Percentiles rank a stretch among this genome's conserved stretches.
Conservation (phyloP, 2,888 invertebrate genomes). For the Caradrina kadenii region DNA sequence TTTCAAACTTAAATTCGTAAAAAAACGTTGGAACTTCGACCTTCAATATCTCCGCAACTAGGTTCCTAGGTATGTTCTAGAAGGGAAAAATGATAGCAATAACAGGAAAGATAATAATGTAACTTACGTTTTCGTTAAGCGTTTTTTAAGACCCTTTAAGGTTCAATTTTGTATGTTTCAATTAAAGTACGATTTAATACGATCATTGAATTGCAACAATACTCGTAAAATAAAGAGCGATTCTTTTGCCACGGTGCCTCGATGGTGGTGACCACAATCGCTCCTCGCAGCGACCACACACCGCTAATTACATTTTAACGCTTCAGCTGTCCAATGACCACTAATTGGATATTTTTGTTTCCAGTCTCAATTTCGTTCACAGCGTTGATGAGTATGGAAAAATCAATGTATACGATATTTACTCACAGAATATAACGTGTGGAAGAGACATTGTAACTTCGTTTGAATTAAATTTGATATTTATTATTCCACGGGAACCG, state of each 20-base stretch:
- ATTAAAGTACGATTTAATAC: neutral
- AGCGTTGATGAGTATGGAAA: conserved; percentile 26
- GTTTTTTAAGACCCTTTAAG: no score
- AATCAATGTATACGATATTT: conserved; percentile 29
- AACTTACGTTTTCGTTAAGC: no score
- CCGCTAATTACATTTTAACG: conserved; percentile 70
- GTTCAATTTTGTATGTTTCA: neutral
- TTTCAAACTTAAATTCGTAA: no score
- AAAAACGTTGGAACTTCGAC: no score
- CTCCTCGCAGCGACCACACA: conserved; percentile 59
- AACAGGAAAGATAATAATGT: no score
- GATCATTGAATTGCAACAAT: conserved; percentile 5
- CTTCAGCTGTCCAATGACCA: conserved; percentile 58
- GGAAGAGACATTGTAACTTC: no score
- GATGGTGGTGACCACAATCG: conserved; percentile 50
- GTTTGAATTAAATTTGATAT: no score
- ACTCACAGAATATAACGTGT: conserved; percentile 2
- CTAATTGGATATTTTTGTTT: conserved; percentile 65
- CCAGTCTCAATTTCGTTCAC: conserved; percentile 45
- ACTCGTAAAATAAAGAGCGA: conserved; percentile 9
- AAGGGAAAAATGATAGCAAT: no score
- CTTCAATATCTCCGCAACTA: no score
- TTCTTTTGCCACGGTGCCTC: conserved; percentile 20
- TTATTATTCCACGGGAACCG: no score
- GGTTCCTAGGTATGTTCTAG: no score